A percentile compares a stretch with the other conserved stretches of the same genome.
Evolutionary conservation across 2,113 vertebrate species (phyloP).

Genomic region (Pteruthius melanotis): DNA sequence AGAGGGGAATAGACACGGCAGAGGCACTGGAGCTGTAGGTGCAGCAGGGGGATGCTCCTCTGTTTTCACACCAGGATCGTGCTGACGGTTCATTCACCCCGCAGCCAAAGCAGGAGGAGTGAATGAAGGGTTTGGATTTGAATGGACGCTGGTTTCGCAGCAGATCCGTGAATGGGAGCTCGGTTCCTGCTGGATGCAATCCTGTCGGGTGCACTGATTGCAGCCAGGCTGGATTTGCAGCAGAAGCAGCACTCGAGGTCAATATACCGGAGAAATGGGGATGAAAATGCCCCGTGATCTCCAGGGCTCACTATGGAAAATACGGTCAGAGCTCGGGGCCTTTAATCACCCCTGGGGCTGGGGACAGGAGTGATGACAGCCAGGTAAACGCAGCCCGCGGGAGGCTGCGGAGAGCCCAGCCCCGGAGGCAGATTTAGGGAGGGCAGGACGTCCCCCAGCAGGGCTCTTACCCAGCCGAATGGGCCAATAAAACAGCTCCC

Average conservation of each 20-base stretch:
- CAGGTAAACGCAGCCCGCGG: neutral
- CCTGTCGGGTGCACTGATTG: neutral
- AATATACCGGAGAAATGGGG: rapidly evolving
- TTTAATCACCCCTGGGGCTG: neutral
- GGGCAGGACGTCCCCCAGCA: neutral
- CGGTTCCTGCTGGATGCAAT: rapidly evolving
- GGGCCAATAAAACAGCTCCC: conserved; percentile 54
- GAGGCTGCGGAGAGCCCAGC: neutral
- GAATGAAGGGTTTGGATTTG: neutral
- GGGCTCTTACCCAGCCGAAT: neutral
- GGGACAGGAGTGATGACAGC: neutral
- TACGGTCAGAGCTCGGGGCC: neutral
- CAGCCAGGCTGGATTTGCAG: neutral
- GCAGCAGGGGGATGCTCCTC: rapidly evolving
- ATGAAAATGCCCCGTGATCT: neutral
- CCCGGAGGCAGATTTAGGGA: neutral
- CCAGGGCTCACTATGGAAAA: neutral
- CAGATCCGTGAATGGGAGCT: neutral
- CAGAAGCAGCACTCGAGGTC: neutral
- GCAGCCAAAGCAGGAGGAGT: rapidly evolving
- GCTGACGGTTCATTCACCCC: neutral
- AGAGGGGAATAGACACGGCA: neutral
- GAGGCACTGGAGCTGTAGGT: neutral
- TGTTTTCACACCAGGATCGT: rapidly evolving
- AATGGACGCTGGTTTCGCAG: neutral